Base-by-base conservation (phyloP, 2,888 invertebrate species). In the Nysson spinosus region DNA sequence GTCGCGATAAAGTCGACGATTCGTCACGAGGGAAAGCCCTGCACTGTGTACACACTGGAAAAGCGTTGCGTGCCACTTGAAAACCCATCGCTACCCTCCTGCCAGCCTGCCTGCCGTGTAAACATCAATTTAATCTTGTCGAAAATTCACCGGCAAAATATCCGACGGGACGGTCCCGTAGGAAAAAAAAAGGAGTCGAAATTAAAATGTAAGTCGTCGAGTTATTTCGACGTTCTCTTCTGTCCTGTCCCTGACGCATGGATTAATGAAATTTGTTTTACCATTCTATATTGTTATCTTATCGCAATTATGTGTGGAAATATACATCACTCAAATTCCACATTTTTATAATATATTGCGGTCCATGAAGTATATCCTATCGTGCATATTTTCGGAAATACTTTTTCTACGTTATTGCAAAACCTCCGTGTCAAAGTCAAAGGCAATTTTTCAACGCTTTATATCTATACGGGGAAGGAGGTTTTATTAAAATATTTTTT, bases 111-210 rank as follows among this genome's bases (percentile, higher is more conserved):
- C 34, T 34, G 7, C 40, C 51, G 63, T 58, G 71, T 63, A 73
- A 71, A 71, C 73, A 71, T 58, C 51, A 63, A 69, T 73, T 73
- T 71, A 71, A 71, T 71, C 63, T 57, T 46, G 56, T 37, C 56
- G 43, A 39, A 32, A 63, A 64, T 49, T 64, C 49, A 26, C 28
- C 17, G 44, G n/a, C 16, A 22, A n/a, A 5, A 12, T 28, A 30
- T 3, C 12, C 16, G 9, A 1, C 24, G 28, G 11, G n/a, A 34
- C 9, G 4, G 30, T n/a, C 3, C 4, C 30, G 30, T 9, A n/a
- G 9, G 30, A 1, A 30, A 30, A 30, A n/a, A n/a, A n/a, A n/a
- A 30, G 11, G n/a, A n/a, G n/a, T n/a, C n/a, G n/a, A n/a, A n/a
- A n/a, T n/a, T n/a, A n/a, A n/a, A n/a, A n/a, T n/a, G n/a, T n/a